Base-by-base conservation (phyloP, 2,888 invertebrate genomes). In the Leuctra nigra region DNA sequence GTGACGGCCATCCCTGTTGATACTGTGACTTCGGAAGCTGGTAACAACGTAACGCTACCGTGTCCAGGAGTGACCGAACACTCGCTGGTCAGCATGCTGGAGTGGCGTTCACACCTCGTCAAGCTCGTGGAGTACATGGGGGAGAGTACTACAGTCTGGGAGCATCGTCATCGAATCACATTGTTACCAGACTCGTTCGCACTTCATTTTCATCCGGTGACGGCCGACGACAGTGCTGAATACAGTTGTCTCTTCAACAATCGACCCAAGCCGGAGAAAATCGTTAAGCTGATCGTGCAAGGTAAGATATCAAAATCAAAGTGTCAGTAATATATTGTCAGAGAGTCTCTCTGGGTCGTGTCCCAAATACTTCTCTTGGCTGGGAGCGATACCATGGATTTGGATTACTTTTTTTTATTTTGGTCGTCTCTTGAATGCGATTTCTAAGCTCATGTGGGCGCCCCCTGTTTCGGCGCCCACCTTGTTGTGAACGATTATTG, bases 201-300 rank as follows among this genome's bases (percentile, higher is more conserved):
- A 22, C 73, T 85, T 61, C 76, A 77, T 62, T 81, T 84, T 67
- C 76, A 77, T 65, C 83, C 84, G 48, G 81, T 82, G 7, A 69
- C 75, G 61, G 80, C 82, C 41, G 73, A 76, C 58, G 84, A 84
- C 70, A 81, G 79, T 63, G 82, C 81, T 39, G 81, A 82, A 66
- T 85, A 85, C 68, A 77, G 79, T 64, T 85, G 84, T 66, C 74
- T 84, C 63, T 82, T 84, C 65, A 85, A 85, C 72, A 81, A 79
- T 68, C 75, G 84, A 46, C 81, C 81, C 57, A 77, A 78, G 68
- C 82, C 84, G 14, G 83, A 84, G 68, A 79, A 80, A 36, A 74
- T 84, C 63, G 77, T 83, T 61, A 77, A 78, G 66, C 77, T 85
- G 64, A 74, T 81, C 63, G 84, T 85, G 58, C 80, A 83, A 77